Conservation (phyloP, 1,140 invertebrate genomes). For the Hylaeus volcanicus region DNA sequence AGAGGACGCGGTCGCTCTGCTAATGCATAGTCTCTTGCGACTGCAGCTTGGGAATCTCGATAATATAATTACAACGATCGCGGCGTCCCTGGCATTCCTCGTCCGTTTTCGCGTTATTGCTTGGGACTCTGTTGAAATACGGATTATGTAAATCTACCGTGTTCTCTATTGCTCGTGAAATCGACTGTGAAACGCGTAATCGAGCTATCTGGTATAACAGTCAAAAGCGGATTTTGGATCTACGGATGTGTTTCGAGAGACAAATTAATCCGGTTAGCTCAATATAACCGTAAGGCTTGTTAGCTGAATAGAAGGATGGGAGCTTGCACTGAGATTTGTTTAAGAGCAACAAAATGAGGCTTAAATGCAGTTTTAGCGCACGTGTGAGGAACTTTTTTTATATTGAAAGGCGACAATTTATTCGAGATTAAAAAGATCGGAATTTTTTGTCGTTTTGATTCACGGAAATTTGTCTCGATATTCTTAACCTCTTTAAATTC, state of each 20-base stretch:
- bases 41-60: constrained; percentile 35
- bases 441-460: too few species aligned
- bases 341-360: too few species aligned
- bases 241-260: background rate
- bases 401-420: too few species aligned
- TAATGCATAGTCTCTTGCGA: constrained; percentile 30
- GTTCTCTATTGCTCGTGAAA: constrained; percentile 11
- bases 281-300: background rate
- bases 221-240: constrained; percentile 32
- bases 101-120: constrained; percentile 5
- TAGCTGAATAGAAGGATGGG: background rate
- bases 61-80: constrained; percentile 57
- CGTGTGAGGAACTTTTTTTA: background rate
- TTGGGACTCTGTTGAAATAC: constrained; percentile 15
- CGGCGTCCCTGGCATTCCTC: constrained; percentile 9
- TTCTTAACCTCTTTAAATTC: too few species aligned
- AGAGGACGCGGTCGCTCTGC: constrained; percentile 18
- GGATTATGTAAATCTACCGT: constrained; percentile 17
- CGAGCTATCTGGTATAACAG: constrained; percentile 19
- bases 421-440: too few species aligned
- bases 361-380: too few species aligned
- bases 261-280: constrained; percentile 14
- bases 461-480: too few species aligned
- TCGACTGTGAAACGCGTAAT: constrained; percentile 35
- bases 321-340: background rate